phyloP scores from a whole-genome alignment of 2,797 vertebrate species.

The Malacoraja senta region DNA sequence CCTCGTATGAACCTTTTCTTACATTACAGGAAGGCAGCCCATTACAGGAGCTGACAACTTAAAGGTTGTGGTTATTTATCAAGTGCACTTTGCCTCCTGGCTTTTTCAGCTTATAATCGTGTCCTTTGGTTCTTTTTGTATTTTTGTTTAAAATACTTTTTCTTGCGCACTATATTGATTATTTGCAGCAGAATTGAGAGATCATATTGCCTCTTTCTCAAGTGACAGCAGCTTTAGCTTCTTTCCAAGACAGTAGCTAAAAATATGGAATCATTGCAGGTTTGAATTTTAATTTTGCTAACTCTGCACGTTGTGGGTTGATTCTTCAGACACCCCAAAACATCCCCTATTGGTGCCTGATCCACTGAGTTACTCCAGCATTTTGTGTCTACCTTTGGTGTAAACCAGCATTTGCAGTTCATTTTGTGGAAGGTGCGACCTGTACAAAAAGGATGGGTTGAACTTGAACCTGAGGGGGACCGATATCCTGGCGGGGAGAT shows the following conservation, averaged over 20 bases:
- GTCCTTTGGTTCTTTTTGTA: background rate
- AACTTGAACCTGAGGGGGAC: no score
- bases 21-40: background rate
- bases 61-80: conserved; percentile 20
- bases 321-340: no score
- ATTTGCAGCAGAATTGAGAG: background rate
- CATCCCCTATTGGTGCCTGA: no score
- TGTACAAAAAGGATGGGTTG: no score
- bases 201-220: background rate
- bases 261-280: background rate
- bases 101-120: background rate
- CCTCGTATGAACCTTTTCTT: background rate
- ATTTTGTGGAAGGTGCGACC: no score
- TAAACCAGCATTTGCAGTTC: no score
- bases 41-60: conserved; percentile 14
- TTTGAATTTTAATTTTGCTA: background rate
- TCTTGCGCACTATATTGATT: background rate
- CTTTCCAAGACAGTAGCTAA: background rate
- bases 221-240: background rate
- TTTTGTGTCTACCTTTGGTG: no score
- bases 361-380: no score
- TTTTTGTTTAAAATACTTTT: background rate
- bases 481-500: no score
- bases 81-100: background rate
- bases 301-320: background rate